phyloP scores from a whole-genome alignment of 2,113 vertebrate species.

The Stigmatopora nigra region DNA sequence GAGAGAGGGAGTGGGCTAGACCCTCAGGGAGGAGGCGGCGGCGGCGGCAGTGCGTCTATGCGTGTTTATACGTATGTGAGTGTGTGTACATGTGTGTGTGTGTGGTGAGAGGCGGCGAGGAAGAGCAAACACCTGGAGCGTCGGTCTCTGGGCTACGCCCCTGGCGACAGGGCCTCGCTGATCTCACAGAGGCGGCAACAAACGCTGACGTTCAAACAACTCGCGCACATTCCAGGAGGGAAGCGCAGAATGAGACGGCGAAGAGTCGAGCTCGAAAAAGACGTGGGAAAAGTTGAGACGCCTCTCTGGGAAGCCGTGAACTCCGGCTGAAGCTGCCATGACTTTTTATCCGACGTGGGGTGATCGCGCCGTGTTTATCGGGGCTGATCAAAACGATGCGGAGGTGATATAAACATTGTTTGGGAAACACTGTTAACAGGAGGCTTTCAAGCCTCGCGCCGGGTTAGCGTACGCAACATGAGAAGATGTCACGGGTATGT shows the following conservation, averaged over 20 bases:
- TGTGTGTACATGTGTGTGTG: constrained; percentile 22
- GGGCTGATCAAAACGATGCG: constrained; percentile 61
- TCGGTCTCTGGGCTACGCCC: constrained; percentile 69
- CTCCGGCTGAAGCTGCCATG: constrained; percentile 39
- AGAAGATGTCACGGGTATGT: constrained; percentile 58
- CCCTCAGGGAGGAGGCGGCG: constrained; percentile 58
- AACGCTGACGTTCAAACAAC: constrained; percentile 57
- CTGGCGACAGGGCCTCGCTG: constrained; percentile 64
- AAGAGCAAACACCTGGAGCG: constrained; percentile 71
- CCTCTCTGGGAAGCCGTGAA: constrained; percentile 39
- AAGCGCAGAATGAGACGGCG: constrained; percentile 15
- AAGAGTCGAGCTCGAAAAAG: constrained; percentile 25
- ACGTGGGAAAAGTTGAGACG: constrained; percentile 16
- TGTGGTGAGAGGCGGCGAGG: constrained; percentile 58
- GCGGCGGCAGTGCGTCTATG: constrained; percentile 37
- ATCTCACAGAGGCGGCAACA: constrained; percentile 62
- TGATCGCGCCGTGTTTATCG: constrained; percentile 58
- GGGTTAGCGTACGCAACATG: constrained; percentile 51
- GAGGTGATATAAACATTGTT: constrained; percentile 66
- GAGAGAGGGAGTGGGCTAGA: constrained; percentile 50
- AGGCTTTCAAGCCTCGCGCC: constrained; percentile 48
- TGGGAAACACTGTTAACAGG: constrained; percentile 54
- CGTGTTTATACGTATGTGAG: constrained; percentile 40
- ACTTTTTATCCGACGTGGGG: constrained; percentile 38
- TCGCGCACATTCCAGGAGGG: constrained; percentile 20